Evolutionary conservation across 2,888 invertebrate species (phyloP).

Genomic region (Serripes groenlandicus): DNA sequence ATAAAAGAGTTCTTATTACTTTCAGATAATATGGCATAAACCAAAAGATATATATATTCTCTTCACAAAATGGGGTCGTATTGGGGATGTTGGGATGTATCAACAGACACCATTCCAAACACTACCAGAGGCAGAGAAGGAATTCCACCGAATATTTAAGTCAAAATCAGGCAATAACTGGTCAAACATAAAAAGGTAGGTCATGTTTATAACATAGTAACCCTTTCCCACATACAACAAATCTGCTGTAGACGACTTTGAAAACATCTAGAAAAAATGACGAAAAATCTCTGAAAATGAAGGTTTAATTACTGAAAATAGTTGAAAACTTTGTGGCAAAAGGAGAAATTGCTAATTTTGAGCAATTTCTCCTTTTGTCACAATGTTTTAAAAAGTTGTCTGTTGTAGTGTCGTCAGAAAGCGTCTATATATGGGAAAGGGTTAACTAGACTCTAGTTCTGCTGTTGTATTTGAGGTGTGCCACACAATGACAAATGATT

Average conservation of each 20-base stretch:
- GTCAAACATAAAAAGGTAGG: slow-evolving; percentile 85
- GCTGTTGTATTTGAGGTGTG: too few relatives aligned
- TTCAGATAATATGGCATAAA: slow-evolving; percentile 85
- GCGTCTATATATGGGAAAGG: too few relatives aligned
- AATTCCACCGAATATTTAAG: slow-evolving; percentile 88
- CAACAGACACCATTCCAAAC: slow-evolving; percentile 87
- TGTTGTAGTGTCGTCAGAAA: too few relatives aligned
- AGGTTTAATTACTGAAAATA: too few relatives aligned
- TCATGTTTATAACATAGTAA: background rate
- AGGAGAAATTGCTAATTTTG: background rate
- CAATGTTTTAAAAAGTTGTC: too few relatives aligned
- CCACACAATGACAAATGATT: too few relatives aligned
- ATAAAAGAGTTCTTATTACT: slow-evolving; percentile 1
- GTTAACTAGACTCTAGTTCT: too few relatives aligned
- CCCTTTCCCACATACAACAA: too few relatives aligned
- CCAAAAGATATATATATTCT: slow-evolving; percentile 87
- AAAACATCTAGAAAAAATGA: too few relatives aligned
- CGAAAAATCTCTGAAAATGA: too few relatives aligned
- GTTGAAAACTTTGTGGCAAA: background rate
- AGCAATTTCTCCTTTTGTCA: too few relatives aligned
- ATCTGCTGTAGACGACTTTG: too few relatives aligned
- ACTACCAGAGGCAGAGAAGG: slow-evolving; percentile 87
- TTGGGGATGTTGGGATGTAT: slow-evolving; percentile 87
- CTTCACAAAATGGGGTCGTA: slow-evolving; percentile 88
- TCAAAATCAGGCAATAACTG: slow-evolving; percentile 88